Base-by-base conservation (phyloP, 92 coral and sea anemone species). In the Meandrina meandrites region DNA sequence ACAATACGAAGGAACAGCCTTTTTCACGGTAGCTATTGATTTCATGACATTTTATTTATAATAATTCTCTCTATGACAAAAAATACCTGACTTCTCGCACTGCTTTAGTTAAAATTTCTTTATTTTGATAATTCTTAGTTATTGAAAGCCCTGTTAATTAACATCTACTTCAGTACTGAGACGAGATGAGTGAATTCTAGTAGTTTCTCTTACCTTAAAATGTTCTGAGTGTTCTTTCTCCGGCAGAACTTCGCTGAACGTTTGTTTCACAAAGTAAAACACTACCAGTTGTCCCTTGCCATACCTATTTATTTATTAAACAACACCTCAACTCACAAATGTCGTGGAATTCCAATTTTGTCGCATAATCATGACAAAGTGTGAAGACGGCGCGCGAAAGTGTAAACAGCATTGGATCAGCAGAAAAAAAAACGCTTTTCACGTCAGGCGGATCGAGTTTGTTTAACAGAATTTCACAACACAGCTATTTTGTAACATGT, bases 321-420 rank as follows among this genome's bases (percentile, higher is more conserved):
- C 83, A 85, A 67, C 69, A 85, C 77, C 80, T 85, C 88, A 85
- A 83, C 74, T 60, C 70, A 73, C 66, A 37, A 47, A 76, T 85
- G 76, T 47, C 83, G 71, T 60, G 68, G 64, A 62, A 85, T 85
- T 85, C 88, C 88, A 60, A 62, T 85, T 85, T 64, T 85, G 82
- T 85, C 82, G 88, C 88, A 85, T 85, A 85, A 85, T 85, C 64
- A 48, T 48, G 66, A 78, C 88, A 62, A 84, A 64, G 88, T 77
- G 88, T 64, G 21, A 85, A 76, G 77, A 32, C 77, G 82, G 31
- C 36, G 8, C 11, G 12, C 5, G 30, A 1, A 48, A 4, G 67
- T 72, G 79, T 72, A 71, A 83, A 71, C 27, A 71, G 21, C 2
- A 30, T 81, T 81, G 27, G 35, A 74, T 84, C 69, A 53, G 87